phyloP scores from a whole-genome alignment of 2,797 vertebrate genomes.

The Tenualosa ilisha region DNA sequence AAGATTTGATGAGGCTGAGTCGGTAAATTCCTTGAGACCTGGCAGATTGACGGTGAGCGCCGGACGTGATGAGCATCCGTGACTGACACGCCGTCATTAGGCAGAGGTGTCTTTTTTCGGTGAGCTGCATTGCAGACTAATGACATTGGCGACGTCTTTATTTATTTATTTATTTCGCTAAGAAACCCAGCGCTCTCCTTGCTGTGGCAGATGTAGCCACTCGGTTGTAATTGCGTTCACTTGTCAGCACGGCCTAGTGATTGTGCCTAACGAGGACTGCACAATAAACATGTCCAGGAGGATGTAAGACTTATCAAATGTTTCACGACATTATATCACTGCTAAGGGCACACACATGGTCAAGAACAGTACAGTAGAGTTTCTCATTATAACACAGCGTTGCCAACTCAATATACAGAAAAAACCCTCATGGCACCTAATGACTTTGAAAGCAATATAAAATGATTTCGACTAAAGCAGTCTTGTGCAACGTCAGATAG shows the following conservation, averaged over 20 bases:
- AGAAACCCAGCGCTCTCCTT: slow-evolving; percentile 27
- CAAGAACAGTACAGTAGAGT: not conserved
- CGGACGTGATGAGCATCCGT: not conserved
- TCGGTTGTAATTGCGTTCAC: slow-evolving; percentile 45
- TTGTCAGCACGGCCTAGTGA: slow-evolving; percentile 39
- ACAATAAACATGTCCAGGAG: slow-evolving; percentile 32
- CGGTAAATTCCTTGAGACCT: not conserved
- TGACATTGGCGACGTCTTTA: slow-evolving; percentile 10
- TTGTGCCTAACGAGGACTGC: slow-evolving; percentile 38
- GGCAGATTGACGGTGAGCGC: not conserved
- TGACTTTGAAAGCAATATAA: not conserved
- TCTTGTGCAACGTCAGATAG: not conserved
- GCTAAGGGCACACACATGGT: not conserved
- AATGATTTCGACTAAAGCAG: not conserved
- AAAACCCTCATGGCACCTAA: not conserved
- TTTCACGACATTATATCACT: not conserved
- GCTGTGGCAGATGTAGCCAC: slow-evolving; percentile 40
- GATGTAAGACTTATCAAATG: slow-evolving; percentile 25
- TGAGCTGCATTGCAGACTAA: slow-evolving; percentile 37
- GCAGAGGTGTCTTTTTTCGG: slow-evolving; percentile 23
- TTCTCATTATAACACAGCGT: not conserved
- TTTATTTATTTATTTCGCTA: not conserved
- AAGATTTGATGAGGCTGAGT: slow-evolving; percentile 4
- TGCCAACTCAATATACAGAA: not conserved
- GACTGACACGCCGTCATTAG: slow-evolving; percentile 47